These are phyloP conservation scores for Bombus sylvicola DNA, from an alignment of 1,140 invertebrate genomes.

Conservation along the genomic window DNA sequence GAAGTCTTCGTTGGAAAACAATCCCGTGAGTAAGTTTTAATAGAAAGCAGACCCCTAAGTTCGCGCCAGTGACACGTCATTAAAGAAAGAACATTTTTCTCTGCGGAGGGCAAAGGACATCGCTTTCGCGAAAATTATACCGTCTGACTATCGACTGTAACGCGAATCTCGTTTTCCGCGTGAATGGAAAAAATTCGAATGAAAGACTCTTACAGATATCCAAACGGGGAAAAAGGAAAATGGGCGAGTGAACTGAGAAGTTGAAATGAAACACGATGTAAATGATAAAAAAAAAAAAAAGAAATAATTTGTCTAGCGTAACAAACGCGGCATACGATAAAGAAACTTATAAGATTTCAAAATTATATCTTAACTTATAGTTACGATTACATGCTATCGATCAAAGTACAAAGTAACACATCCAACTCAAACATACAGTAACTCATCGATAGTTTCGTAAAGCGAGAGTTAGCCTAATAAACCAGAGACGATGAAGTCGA, in stretches of 20 bases:
- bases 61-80: conserved; percentile 39
- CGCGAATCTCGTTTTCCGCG: conserved; percentile 54
- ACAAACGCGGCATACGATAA: no score
- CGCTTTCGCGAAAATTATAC: conserved; percentile 49
- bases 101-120: background rate
- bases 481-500: background rate
- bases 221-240: background rate
- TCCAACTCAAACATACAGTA: background rate
- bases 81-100: conserved; percentile 56
- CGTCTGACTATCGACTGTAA: conserved; percentile 30
- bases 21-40: conserved; percentile 12
- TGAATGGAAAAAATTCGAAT: conserved; percentile 26
- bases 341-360: no score
- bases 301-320: no score
- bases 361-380: no score
- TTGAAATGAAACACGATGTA: background rate
- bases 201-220: background rate
- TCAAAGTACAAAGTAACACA: background rate
- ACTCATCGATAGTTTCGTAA: background rate
- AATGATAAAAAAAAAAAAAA: no score
- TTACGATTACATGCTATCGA: background rate
- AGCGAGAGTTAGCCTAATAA: background rate
- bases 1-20: conserved; percentile 9
- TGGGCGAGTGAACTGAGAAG: background rate
- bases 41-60: conserved; percentile 11